Percentiles rank a stretch among this genome's conserved stretches.
These are phyloP conservation scores for Pollenia labialis DNA, from an alignment of 2,888 invertebrate genomes.

Conservation along the genomic window DNA sequence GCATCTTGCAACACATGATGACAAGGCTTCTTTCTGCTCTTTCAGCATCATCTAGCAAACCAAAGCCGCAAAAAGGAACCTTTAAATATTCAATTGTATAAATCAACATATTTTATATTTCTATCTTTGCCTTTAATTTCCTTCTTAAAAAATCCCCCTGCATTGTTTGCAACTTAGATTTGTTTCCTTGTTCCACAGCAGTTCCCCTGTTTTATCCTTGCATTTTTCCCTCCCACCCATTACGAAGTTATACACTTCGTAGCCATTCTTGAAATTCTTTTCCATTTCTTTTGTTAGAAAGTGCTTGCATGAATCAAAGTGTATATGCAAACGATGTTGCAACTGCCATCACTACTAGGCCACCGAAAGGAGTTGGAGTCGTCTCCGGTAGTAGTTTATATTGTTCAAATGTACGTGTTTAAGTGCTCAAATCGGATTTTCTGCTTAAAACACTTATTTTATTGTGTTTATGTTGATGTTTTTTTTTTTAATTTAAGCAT, in stretches of 20 bases:
- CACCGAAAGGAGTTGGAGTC: conserved; percentile 25
- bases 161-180: not conserved
- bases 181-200: conserved; percentile 11
- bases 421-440: conserved; percentile 65
- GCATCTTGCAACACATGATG: conserved; percentile 34
- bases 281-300: conserved; percentile 59
- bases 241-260: not conserved
- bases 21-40: not conserved
- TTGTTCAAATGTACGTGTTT: conserved; percentile 52
- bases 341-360: conserved; percentile 28
- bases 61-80: conserved; percentile 43
- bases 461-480: conserved; percentile 22
- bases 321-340: conserved; percentile 15
- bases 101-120: conserved; percentile 59
- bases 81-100: conserved; percentile 69
- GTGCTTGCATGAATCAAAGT: conserved; percentile 32
- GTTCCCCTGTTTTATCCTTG: not conserved
- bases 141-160: conserved; percentile 1
- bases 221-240: not conserved
- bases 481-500: not conserved
- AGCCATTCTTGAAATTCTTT: conserved; percentile 43
- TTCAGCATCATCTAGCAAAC: not conserved
- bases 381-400: conserved; percentile 28
- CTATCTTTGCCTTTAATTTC: conserved; percentile 41
- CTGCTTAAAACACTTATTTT: conserved; percentile 53